A percentile compares a stretch with the other conserved stretches of the same genome.
Evolutionary conservation across 2,113 vertebrate genomes (phyloP).

Genomic region (Rhombomys opimus): DNA sequence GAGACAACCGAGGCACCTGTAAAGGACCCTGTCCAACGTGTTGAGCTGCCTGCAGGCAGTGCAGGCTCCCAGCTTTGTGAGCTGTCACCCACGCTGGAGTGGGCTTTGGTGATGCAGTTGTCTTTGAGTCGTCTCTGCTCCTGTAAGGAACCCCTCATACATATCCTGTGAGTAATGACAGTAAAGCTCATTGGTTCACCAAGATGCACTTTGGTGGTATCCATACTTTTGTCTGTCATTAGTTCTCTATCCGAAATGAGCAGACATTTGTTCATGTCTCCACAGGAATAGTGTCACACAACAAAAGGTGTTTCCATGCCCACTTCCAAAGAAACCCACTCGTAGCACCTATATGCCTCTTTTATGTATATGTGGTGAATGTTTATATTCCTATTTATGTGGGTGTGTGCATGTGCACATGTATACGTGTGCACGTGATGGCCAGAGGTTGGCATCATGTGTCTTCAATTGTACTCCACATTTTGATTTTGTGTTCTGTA

Average conservation of each 20-base stretch:
- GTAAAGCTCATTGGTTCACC: neutral
- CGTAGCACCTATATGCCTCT: neutral
- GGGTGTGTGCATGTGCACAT: neutral
- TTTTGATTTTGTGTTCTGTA: neutral
- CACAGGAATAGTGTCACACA: neutral
- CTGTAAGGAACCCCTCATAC: neutral
- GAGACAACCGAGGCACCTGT: neutral
- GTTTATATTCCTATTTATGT: neutral
- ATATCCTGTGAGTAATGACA: neutral
- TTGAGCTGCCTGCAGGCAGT: neutral
- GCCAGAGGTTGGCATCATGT: neutral
- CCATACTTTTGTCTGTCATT: neutral
- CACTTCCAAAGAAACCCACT: conserved; percentile 12
- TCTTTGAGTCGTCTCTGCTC: neutral
- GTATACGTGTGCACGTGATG: no score
- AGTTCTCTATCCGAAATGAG: neutral
- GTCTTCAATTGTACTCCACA: neutral
- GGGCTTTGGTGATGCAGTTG: neutral
- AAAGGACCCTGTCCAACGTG: neutral
- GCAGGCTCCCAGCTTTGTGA: neutral
- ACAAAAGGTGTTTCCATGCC: neutral
- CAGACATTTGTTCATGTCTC: neutral
- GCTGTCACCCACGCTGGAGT: neutral
- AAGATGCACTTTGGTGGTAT: neutral
- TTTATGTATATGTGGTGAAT: neutral